Evolutionary conservation across 2,113 vertebrate species (phyloP).

Genomic region (Corythornis vintsioides): DNA sequence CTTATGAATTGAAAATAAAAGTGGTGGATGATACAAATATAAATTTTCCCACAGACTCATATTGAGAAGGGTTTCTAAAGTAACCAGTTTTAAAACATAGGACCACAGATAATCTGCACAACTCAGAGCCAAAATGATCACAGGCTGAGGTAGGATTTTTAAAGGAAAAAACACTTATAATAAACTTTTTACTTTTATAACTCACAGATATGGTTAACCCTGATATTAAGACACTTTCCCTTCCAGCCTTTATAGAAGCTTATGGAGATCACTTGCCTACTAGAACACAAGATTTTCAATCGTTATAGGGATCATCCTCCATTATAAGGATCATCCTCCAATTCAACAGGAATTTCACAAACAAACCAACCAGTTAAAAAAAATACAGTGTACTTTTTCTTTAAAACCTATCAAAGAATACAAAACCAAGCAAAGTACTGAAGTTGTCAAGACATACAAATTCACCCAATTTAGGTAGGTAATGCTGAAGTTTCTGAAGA

Average conservation of each 20-base stretch:
- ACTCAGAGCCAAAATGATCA: not conserved
- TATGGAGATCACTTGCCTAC: not conserved
- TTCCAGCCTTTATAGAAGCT: not conserved
- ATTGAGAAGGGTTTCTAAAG: not conserved
- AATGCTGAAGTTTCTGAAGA: not conserved
- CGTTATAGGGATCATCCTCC: fast-evolving
- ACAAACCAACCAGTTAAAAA: not conserved
- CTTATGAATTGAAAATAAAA: not conserved
- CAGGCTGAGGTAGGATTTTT: not conserved
- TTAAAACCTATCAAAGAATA: not conserved
- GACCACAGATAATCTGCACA: not conserved
- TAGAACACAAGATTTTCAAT: not conserved
- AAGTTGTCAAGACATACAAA: not conserved
- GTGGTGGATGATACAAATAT: not conserved
- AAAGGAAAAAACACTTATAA: not conserved
- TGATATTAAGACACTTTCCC: not conserved
- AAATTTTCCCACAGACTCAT: not conserved
- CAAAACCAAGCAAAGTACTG: not conserved
- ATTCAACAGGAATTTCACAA: not conserved
- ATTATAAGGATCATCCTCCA: not conserved
- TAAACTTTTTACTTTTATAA: not conserved
- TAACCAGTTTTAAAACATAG: not conserved
- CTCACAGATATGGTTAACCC: not conserved
- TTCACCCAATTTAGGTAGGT: not conserved
- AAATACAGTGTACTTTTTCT: not conserved